Percentiles rank a stretch among this genome's conserved stretches.
These are phyloP conservation scores for Medauroidea extradentata DNA, from an alignment of 1,140 invertebrate genomes.

Conservation along the genomic window DNA sequence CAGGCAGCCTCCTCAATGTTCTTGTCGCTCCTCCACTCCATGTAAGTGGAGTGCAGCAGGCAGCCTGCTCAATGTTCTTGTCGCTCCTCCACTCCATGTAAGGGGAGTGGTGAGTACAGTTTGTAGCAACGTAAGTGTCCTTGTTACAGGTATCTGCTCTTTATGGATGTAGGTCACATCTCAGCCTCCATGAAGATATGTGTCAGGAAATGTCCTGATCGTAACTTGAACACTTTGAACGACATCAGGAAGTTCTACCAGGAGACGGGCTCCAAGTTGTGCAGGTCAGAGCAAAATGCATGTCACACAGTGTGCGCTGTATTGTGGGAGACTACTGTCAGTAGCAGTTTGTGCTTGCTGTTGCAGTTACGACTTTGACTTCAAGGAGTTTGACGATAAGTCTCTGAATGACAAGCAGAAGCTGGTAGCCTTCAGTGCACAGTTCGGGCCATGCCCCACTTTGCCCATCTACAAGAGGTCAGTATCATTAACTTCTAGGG, in stretches of 20 bases:
- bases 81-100: no score
- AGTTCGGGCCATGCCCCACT: constrained; percentile 64
- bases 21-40: no score
- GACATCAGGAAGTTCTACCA: constrained; percentile 73
- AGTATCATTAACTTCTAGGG: neutral
- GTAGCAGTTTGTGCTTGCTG: no score
- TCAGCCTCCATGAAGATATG: constrained; percentile 79
- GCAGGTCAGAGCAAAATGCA: no score
- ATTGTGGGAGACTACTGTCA: no score
- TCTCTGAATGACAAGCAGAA: constrained; percentile 9
- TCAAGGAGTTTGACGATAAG: constrained; percentile 26
- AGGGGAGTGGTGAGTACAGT: no score
- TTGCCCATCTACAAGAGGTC: constrained; percentile 65
- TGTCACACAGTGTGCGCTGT: no score
- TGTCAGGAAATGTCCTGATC: constrained; percentile 80
- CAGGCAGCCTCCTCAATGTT: no score
- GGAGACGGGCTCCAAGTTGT: constrained; percentile 67
- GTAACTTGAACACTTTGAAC: constrained; percentile 53
- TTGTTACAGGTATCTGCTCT: constrained; percentile 68
- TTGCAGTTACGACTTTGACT: constrained; percentile 61
- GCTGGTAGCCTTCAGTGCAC: constrained; percentile 45
- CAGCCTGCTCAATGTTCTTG: no score
- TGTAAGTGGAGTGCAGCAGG: no score
- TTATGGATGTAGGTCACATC: constrained; percentile 73
- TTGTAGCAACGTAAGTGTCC: no score